Evolutionary conservation across 2,888 invertebrate genomes (phyloP).

Genomic region (Idaea biselata): DNA sequence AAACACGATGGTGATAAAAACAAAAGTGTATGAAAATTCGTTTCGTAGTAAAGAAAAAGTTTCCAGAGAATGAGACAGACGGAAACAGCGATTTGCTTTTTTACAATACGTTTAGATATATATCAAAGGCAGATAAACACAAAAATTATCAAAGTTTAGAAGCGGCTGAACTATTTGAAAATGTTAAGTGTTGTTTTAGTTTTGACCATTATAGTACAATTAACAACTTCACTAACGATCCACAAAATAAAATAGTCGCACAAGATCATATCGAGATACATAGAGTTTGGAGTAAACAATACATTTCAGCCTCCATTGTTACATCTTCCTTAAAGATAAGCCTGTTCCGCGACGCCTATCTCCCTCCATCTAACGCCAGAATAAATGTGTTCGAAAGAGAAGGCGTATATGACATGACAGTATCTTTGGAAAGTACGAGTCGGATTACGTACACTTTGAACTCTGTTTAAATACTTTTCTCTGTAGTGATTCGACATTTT

Average conservation of each 20-base stretch:
- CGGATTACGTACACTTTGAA: constrained; percentile 4
- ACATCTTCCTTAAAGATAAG: constrained; percentile 26
- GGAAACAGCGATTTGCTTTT: too few species aligned
- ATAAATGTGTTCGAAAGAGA: constrained; percentile 35
- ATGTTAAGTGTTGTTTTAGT: too few species aligned
- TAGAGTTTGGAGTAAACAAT: constrained; percentile 10
- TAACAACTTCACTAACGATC: neutral
- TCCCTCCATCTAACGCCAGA: constrained; percentile 34
- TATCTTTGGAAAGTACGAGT: constrained; percentile 30
- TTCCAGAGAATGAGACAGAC: too few species aligned
- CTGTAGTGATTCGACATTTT: neutral
- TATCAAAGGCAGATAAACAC: too few species aligned
- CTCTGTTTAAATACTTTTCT: neutral
- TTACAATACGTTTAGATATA: too few species aligned
- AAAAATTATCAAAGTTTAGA: too few species aligned
- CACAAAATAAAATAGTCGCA: neutral
- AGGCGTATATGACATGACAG: constrained; percentile 23
- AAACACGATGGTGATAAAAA: too few species aligned
- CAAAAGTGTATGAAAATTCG: too few species aligned
- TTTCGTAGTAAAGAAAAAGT: too few species aligned
- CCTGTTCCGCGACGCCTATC: constrained; percentile 36
- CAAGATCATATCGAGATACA: neutral
- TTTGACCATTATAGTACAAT: too few species aligned
- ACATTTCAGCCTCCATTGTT: constrained; percentile 27
- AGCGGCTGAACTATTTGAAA: too few species aligned